Evolutionary conservation across 2,113 vertebrate species (phyloP).

Genomic region (Caranx melampygus): DNA sequence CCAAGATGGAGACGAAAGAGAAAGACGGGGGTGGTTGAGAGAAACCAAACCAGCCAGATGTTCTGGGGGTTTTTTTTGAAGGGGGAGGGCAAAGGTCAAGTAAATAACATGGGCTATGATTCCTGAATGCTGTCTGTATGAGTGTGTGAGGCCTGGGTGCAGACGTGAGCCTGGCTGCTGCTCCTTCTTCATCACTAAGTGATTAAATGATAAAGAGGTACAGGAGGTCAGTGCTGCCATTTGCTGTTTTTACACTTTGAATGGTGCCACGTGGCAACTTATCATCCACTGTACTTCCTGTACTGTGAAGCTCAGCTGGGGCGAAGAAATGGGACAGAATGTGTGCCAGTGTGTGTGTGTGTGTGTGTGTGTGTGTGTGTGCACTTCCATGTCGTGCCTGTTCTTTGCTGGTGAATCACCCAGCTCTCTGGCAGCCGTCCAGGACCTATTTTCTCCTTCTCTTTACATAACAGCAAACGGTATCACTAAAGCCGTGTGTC

Average conservation of each 20-base stretch:
- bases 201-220: constrained; percentile 43
- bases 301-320: constrained; percentile 78
- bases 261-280: constrained; percentile 64
- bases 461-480: constrained; percentile 82
- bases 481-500: constrained; percentile 66
- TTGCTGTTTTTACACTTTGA: constrained; percentile 58
- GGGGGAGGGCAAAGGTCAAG: constrained; percentile 36
- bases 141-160: constrained; percentile 10
- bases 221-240: constrained; percentile 59
- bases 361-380: constrained; percentile 58
- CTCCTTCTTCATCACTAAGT: constrained; percentile 24
- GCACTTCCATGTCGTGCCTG: constrained; percentile 70
- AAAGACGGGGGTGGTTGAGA: neutral
- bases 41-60: constrained; percentile 1
- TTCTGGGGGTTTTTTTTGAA: neutral
- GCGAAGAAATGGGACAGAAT: constrained; percentile 73
- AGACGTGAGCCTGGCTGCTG: constrained; percentile 10
- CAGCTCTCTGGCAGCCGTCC: constrained; percentile 79
- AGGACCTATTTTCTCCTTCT: constrained; percentile 83
- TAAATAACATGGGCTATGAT: constrained; percentile 17
- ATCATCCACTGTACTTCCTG: constrained; percentile 78
- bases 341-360: constrained; percentile 62
- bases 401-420: constrained; percentile 80
- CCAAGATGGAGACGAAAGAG: neutral
- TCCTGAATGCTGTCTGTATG: constrained; percentile 3